Evolutionary conservation across 2,888 invertebrate species (phyloP).

Genomic region (Eupeodes luniger): DNA sequence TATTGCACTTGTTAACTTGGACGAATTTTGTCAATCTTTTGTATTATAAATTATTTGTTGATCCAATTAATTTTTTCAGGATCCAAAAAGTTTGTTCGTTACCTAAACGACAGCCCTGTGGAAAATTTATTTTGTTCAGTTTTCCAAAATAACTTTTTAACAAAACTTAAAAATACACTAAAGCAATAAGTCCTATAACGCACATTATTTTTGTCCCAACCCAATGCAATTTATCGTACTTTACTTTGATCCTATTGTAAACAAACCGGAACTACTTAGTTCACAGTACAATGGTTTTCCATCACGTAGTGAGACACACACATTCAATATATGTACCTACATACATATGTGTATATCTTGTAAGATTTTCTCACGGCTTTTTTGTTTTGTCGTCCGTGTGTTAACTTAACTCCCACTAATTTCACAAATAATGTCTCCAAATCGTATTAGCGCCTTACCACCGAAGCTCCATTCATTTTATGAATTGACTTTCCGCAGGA

Average conservation of each 20-base stretch:
- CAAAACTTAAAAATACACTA: background rate
- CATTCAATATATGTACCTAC: background rate
- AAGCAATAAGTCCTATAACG: background rate
- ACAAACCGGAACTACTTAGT: constrained; percentile 10
- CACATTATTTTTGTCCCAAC: background rate
- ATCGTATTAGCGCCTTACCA: constrained; percentile 65
- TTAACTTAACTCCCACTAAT: constrained; percentile 68
- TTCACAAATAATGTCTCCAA: constrained; percentile 70
- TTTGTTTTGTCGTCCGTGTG: background rate
- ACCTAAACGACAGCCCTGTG: background rate
- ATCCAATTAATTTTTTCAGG: too few relatives aligned
- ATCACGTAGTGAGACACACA: background rate
- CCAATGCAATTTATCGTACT: background rate
- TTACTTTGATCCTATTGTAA: constrained; percentile 7
- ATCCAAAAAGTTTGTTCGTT: background rate
- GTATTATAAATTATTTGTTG: too few relatives aligned
- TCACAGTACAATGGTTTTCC: background rate
- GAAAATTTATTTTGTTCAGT: background rate
- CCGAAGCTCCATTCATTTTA: constrained; percentile 22
- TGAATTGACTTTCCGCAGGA: constrained; percentile 10
- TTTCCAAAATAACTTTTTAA: background rate
- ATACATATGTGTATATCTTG: background rate
- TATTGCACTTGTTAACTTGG: background rate
- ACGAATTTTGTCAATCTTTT: too few relatives aligned
- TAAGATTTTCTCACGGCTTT: constrained; percentile 61